Evolutionary conservation across 2,113 vertebrate genomes (phyloP).

Genomic region (Ciconia stormi): DNA sequence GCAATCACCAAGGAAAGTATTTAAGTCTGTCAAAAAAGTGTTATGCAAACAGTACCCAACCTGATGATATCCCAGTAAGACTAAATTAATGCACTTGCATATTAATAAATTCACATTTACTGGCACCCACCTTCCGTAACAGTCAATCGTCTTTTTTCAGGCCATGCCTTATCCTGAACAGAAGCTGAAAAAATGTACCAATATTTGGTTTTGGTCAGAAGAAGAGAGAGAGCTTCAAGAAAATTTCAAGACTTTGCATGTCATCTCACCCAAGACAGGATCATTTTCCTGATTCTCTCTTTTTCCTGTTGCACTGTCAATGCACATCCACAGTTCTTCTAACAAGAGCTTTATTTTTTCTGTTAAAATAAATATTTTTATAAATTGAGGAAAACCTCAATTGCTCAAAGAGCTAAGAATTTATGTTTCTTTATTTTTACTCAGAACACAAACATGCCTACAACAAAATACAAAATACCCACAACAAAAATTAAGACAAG

Average conservation of each 20-base stretch:
- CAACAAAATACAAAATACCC: not conserved
- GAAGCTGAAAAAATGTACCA: not conserved
- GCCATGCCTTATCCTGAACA: not conserved
- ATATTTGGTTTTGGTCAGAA: not conserved
- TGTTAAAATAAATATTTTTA: constrained; percentile 52
- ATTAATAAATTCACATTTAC: not conserved
- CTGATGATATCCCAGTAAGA: not conserved
- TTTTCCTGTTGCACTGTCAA: constrained; percentile 73
- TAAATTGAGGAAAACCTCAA: not conserved
- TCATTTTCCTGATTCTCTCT: constrained; percentile 6
- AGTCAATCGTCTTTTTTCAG: not conserved
- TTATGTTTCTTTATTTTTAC: not conserved
- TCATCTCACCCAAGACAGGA: constrained; percentile 56
- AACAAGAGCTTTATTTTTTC: constrained; percentile 86
- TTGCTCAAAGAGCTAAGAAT: not conserved
- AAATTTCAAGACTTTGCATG: not conserved
- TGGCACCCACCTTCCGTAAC: not conserved
- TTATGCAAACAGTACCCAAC: not conserved
- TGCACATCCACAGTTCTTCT: constrained; percentile 87
- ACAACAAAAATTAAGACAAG: not conserved
- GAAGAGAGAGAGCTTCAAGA: not conserved
- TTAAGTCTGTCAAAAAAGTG: not conserved
- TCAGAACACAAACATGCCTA: not conserved
- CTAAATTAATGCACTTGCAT: not conserved
- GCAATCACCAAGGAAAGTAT: not conserved